Evolutionary conservation across 2,113 vertebrate species (phyloP), one percentile per base, ranked within the genome.

Genomic region (Dendropsophus ebraccatus): DNA sequence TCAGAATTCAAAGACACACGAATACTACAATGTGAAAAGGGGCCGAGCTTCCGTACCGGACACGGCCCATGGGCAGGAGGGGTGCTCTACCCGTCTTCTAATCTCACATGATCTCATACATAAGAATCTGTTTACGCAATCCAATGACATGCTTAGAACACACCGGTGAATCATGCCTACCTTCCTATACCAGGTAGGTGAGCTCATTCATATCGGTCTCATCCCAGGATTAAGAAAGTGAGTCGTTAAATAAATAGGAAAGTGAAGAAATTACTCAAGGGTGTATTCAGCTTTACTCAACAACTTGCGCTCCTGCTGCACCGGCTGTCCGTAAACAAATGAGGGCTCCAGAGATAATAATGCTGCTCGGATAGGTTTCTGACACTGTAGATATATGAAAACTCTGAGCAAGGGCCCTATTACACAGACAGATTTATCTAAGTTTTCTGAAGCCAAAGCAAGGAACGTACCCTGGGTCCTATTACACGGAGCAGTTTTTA

Each of bases 191-290:
- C 14, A 54, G 32, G 49, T 54, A 60, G 82, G 41, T 60, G 70
- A 75, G 70, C 19, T 60, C 25, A 75, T 28, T 75, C 69, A 41
- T 30, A 5, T 47, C 50, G 30, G 37, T 84, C 70, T 76, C 82
- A 84, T 84, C 16, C 72, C 37, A 4, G 12, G 54, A 84, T 84
- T 62, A 75, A 60, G 72, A 75, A 60, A 62, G 70, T 12, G 37
- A 84, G 37, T 30, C 5, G 45, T 56, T 76, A 84, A 28, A 75
- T 83, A 76, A 84, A 84, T 70, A 76, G 60, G 72, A 58, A 76
- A 84, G 35, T 14, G 52, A 75, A 49, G 82, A 37, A 49, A 45
- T 83, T 56, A 35, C 72, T 73, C 8, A 23, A 62, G 62, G 72
- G 72, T 49, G 72, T 32, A 75, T 62, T 65, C 54, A 3, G n/a